These are phyloP conservation scores for Haliclona indistincta DNA, from an alignment of 37 sponge, comb jelly and placozoan genomes.

Conservation along the genomic window DNA sequence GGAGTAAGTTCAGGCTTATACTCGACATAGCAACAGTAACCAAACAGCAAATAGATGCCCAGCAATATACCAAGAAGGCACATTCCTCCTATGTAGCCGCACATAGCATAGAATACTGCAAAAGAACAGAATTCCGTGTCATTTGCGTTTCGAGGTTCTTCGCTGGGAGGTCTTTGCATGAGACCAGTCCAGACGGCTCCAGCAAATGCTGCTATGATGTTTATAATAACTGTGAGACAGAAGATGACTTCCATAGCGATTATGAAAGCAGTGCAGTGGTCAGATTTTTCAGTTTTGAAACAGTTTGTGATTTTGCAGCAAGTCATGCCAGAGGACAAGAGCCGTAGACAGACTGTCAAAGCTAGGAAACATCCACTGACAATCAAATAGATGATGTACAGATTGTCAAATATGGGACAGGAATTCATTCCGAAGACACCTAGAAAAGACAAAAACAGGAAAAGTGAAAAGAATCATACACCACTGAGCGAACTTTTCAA, in stretches of 20 bases:
- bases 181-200: too few relatives aligned
- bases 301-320: constrained; percentile 27
- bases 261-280: neutral
- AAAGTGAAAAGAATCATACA: neutral
- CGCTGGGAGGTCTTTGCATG: too few relatives aligned
- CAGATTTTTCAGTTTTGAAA: neutral
- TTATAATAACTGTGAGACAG: too few relatives aligned
- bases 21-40: too few relatives aligned
- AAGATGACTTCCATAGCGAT: neutral
- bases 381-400: constrained; percentile 7
- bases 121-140: too few relatives aligned
- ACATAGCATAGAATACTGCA: too few relatives aligned
- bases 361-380: constrained; percentile 24
- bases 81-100: too few relatives aligned
- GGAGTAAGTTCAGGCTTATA: too few relatives aligned
- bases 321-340: constrained; percentile 28
- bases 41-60: too few relatives aligned
- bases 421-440: constrained; percentile 1
- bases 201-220: too few relatives aligned
- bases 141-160: too few relatives aligned
- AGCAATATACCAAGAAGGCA: too few relatives aligned
- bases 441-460: neutral
- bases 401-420: neutral
- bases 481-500: neutral
- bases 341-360: constrained; percentile 2